Conservation (phyloP, 2,888 invertebrate genomes). For the Nudaria mundana region DNA sequence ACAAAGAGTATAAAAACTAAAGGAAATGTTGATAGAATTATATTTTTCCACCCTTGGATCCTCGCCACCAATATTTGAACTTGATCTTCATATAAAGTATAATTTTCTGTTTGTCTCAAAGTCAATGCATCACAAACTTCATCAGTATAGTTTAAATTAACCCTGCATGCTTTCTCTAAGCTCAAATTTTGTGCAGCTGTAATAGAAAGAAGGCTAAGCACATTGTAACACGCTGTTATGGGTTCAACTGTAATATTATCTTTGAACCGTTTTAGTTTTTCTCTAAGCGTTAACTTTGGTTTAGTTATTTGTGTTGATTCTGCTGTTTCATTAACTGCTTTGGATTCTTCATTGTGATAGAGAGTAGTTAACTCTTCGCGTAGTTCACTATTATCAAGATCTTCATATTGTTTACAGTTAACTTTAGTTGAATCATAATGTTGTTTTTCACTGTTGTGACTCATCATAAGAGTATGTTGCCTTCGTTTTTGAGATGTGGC, state of each 20-base stretch:
- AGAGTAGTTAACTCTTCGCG: conserved; percentile 49
- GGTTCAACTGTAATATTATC: conserved; percentile 86
- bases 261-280: conserved; percentile 61
- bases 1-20: conserved; percentile 90
- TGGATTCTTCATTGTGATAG: conserved; percentile 27
- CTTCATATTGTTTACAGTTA: conserved; percentile 25
- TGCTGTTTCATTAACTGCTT: too few relatives aligned
- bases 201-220: conserved; percentile 83
- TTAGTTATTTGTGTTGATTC: conserved; percentile 33
- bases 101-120: conserved; percentile 84
- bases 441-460: too few relatives aligned
- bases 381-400: conserved; percentile 37
- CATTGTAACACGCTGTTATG: conserved; percentile 86
- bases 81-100: conserved; percentile 77
- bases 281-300: conserved; percentile 46
- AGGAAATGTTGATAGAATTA: conserved; percentile 90
- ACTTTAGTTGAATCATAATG: too few relatives aligned
- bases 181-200: conserved; percentile 88
- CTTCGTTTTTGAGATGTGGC: too few relatives aligned
- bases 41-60: conserved; percentile 92
- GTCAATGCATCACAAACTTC: conserved; percentile 89
- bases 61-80: conserved; percentile 88
- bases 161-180: conserved; percentile 90
- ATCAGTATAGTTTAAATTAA: conserved; percentile 86
- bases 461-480: too few relatives aligned